A percentile compares a stretch with the other conserved stretches of the same genome.
Conservation (phyloP, 1,140 invertebrate species). For the Magallana gigas region DNA sequence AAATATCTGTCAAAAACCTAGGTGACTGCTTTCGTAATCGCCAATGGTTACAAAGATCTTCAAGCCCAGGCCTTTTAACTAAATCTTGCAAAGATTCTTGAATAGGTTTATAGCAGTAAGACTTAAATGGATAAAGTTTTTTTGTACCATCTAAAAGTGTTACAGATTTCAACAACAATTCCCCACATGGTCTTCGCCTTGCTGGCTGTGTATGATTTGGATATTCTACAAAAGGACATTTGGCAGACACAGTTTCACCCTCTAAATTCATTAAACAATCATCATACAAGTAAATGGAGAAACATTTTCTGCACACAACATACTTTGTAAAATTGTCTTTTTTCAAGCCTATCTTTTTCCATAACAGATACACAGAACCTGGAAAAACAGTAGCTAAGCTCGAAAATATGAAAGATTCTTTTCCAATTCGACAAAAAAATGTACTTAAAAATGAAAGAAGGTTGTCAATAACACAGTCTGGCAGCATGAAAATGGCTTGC, state of each 20-base stretch:
- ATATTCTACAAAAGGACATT: slow-evolving; percentile 36
- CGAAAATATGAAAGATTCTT: background rate
- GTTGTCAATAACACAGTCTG: no score
- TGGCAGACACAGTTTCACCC: slow-evolving; percentile 32
- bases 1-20: slow-evolving; percentile 48
- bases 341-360: slow-evolving; percentile 15
- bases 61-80: slow-evolving; percentile 44
- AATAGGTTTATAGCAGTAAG: slow-evolving; percentile 53
- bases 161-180: slow-evolving; percentile 42
- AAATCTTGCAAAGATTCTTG: slow-evolving; percentile 36
- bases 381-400: slow-evolving; percentile 35
- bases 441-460: slow-evolving; percentile 35
- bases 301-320: slow-evolving; percentile 56
- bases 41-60: slow-evolving; percentile 48
- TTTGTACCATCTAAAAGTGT: background rate
- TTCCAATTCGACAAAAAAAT: slow-evolving; percentile 5
- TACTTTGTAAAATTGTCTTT: slow-evolving; percentile 51
- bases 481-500: no score
- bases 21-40: slow-evolving; percentile 16
- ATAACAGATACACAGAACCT: slow-evolving; percentile 39
- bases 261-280: slow-evolving; percentile 42
- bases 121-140: slow-evolving; percentile 50
- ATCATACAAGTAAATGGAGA: slow-evolving; percentile 46
- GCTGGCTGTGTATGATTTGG: slow-evolving; percentile 41
- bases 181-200: slow-evolving; percentile 10